Percentiles rank a stretch among this genome's conserved stretches.
Conservation (phyloP, 2,113 vertebrate species). For the Anolis carolinensis region DNA sequence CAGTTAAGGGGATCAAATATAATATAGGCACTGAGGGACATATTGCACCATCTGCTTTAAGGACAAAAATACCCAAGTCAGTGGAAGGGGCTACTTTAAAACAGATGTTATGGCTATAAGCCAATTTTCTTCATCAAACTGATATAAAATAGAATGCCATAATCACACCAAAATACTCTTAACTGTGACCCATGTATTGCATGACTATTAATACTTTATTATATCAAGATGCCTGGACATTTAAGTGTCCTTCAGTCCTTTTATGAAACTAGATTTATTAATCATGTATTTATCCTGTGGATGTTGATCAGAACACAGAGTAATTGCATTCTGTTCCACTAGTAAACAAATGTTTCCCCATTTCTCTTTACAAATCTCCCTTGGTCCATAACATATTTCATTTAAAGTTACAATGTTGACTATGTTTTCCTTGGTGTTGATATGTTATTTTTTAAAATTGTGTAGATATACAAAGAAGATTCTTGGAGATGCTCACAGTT, state of each 20-base stretch:
- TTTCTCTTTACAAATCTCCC: neutral
- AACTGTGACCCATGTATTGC: neutral
- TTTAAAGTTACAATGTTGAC: neutral
- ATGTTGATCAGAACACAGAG: neutral
- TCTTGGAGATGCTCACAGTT: too few relatives aligned
- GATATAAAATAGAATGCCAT: neutral
- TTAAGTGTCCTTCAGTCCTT: neutral
- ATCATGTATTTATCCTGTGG: neutral
- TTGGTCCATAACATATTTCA: neutral
- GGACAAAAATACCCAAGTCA: conserved; percentile 26
- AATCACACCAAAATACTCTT: neutral
- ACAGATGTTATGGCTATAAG: conserved; percentile 22
- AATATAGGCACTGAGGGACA: neutral
- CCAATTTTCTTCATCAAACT: conserved; percentile 6
- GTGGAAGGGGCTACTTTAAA: conserved; percentile 6
- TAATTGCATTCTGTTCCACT: neutral
- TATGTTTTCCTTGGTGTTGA: neutral
- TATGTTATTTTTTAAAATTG: neutral
- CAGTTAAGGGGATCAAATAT: conserved; percentile 4
- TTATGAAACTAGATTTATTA: neutral
- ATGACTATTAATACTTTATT: neutral
- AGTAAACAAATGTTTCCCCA: neutral
- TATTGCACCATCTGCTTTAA: conserved; percentile 37
- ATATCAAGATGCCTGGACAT: too few relatives aligned
- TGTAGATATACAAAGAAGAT: too few relatives aligned